Evolutionary conservation across 2,113 vertebrate species (phyloP).

Genomic region (Polypterus senegalus): DNA sequence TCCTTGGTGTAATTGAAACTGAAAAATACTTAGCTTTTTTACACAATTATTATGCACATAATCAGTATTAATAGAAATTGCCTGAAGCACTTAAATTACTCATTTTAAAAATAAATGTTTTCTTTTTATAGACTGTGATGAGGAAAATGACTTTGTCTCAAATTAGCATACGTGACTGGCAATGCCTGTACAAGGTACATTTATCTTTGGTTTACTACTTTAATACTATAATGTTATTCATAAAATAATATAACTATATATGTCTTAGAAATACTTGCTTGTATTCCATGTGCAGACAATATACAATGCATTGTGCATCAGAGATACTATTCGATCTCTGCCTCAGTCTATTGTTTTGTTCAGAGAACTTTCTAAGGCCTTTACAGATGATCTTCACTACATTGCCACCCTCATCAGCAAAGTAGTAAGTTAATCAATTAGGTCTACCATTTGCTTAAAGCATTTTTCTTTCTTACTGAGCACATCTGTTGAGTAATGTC

Average conservation of each 20-base stretch:
- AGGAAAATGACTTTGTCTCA: constrained; percentile 77
- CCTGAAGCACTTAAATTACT: too few relatives aligned
- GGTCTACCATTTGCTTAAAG: not conserved
- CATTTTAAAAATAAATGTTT: not conserved
- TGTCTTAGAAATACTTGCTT: not conserved
- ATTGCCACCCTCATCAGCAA: constrained; percentile 72
- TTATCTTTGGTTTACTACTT: not conserved
- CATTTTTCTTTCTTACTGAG: not conserved
- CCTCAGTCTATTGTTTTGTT: constrained; percentile 75
- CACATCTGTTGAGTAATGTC: not conserved
- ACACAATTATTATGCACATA: too few relatives aligned
- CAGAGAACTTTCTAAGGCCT: constrained; percentile 60
- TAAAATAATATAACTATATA: not conserved
- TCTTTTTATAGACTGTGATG: constrained; percentile 57
- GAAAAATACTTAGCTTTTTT: too few relatives aligned
- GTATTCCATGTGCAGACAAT: constrained; percentile 45
- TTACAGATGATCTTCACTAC: constrained; percentile 74
- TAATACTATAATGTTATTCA: too few relatives aligned
- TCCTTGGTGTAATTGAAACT: too few relatives aligned
- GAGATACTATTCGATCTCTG: constrained; percentile 68
- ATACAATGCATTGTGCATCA: constrained; percentile 73
- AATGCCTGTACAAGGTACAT: constrained; percentile 72
- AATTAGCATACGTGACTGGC: constrained; percentile 84
- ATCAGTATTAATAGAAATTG: too few relatives aligned
- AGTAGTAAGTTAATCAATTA: constrained; percentile 47